Conservation (phyloP, 2,888 invertebrate species). For the Embidobia sp. region DNA sequence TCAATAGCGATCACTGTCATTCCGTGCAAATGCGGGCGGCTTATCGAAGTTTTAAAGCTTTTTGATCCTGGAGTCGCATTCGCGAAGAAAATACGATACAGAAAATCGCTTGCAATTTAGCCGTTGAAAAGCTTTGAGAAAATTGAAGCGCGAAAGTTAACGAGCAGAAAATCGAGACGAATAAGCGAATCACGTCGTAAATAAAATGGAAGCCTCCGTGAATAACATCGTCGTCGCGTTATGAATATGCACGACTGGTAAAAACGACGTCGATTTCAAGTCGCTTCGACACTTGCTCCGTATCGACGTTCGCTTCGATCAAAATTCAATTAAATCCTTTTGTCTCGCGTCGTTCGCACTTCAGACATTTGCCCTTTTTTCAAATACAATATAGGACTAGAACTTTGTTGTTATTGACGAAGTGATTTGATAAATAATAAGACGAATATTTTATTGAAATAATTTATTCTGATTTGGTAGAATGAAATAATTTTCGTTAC, state of each 20-base stretch:
- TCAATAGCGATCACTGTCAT: constrained; percentile 35
- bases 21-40: constrained; percentile 23
- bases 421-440: too few species aligned
- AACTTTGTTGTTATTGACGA: too few species aligned
- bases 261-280: constrained; percentile 11
- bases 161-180: constrained; percentile 38
- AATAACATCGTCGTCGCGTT: constrained; percentile 14
- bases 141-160: constrained; percentile 42
- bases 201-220: constrained; percentile 20
- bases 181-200: constrained; percentile 35
- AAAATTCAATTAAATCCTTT: constrained; percentile 40
- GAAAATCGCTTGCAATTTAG: constrained; percentile 46
- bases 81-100: constrained; percentile 40
- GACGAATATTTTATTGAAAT: too few species aligned
- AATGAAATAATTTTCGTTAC: too few species aligned
- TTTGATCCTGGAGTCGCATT: constrained; percentile 28
- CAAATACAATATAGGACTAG: too few species aligned
- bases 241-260: constrained; percentile 33
- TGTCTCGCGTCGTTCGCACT: constrained; percentile 10
- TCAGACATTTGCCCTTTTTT: too few species aligned
- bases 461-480: too few species aligned
- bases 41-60: constrained; percentile 47
- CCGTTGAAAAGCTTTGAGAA: constrained; percentile 28
- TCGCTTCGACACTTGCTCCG: constrained; percentile 22
- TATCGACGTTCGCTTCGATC: constrained; percentile 8